Conservation (phyloP, 2,797 vertebrate species). For the Chaetodon trifasciatus region DNA sequence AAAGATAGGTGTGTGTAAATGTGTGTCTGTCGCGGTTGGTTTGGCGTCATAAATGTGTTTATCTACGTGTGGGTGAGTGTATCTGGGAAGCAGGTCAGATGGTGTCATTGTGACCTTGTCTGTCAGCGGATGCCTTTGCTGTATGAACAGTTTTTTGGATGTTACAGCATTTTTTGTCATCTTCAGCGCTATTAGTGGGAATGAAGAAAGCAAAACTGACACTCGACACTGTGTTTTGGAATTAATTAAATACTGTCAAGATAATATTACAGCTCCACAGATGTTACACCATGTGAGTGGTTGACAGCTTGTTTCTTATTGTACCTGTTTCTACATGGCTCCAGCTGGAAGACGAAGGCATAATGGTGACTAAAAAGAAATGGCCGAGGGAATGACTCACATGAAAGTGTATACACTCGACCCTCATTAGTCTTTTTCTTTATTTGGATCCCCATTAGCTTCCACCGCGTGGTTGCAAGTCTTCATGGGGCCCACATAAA, state of each 20-base stretch:
- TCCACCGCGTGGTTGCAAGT: background rate
- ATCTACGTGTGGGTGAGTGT: constrained; percentile 2
- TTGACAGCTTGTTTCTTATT: constrained; percentile 5
- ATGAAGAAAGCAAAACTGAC: background rate
- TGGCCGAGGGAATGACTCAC: constrained; percentile 9
- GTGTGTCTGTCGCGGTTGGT: constrained; percentile 22
- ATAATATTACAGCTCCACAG: constrained; percentile 5
- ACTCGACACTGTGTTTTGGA: background rate
- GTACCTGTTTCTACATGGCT: background rate
- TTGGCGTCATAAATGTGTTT: constrained; percentile 23
- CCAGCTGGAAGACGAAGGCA: constrained; percentile 3
- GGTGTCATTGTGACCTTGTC: constrained; percentile 16
- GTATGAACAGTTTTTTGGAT: background rate
- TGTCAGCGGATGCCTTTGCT: constrained; percentile 15
- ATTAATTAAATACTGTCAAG: background rate
- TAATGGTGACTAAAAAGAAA: background rate
- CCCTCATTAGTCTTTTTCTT: constrained; percentile 7
- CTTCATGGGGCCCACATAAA: background rate
- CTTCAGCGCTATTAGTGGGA: background rate
- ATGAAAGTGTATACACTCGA: background rate
- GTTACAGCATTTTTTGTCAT: background rate
- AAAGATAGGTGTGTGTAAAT: constrained; percentile 55
- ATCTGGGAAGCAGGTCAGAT: constrained; percentile 17
- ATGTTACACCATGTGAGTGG: background rate
- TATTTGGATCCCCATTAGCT: constrained; percentile 17